Conservation (phyloP, 2,797 vertebrate genomes). For the Propithecus perrieri region DNA sequence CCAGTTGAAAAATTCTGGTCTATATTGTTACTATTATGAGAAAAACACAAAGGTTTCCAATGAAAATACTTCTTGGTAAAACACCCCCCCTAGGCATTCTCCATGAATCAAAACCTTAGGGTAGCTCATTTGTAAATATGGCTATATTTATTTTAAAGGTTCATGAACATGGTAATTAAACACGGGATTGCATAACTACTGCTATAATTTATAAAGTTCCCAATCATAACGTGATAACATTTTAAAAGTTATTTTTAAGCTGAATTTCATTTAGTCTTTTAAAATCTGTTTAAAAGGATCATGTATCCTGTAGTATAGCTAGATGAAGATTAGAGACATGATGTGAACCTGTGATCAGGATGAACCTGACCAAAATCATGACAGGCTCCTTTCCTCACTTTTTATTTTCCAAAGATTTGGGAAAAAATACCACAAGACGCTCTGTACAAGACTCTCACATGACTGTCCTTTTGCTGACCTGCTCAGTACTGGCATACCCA, state of each 20-base stretch:
- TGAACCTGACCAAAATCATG: not conserved
- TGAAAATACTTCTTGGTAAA: not conserved
- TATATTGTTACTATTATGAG: not conserved
- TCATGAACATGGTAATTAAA: slow-evolving; percentile 42
- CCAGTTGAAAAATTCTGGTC: not conserved
- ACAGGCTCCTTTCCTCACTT: not conserved
- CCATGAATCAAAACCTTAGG: not conserved
- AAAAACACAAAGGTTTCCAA: not conserved
- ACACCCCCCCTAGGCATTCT: not conserved
- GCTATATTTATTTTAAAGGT: slow-evolving; percentile 47
- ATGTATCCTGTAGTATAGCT: not conserved
- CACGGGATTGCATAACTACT: slow-evolving; percentile 27
- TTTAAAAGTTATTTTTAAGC: slow-evolving; percentile 48
- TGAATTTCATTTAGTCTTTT: slow-evolving; percentile 51
- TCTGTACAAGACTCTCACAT: not conserved
- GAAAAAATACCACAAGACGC: not conserved
- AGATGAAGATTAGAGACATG: not conserved
- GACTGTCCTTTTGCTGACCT: not conserved
- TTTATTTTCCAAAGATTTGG: not conserved
- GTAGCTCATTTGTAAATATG: slow-evolving; percentile 36
- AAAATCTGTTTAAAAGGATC: slow-evolving; percentile 40
- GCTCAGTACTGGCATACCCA: not conserved
- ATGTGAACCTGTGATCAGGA: not conserved
- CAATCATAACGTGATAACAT: slow-evolving; percentile 59
- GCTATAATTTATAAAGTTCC: slow-evolving; percentile 39